Evolutionary conservation across 2,113 vertebrate genomes (phyloP).

Genomic region (Taxidea taxus): DNA sequence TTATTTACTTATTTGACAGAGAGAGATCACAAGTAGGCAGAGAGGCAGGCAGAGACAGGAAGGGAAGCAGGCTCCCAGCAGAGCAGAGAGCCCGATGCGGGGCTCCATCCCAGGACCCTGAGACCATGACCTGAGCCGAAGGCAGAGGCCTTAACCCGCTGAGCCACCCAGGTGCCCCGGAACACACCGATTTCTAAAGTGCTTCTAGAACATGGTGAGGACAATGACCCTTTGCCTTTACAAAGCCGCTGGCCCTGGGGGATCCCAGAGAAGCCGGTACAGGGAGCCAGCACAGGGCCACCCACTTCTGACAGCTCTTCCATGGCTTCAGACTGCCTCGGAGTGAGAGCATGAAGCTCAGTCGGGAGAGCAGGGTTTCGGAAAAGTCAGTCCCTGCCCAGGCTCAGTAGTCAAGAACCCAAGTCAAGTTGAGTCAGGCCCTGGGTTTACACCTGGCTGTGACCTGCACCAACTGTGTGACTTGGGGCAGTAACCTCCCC

Average conservation of each 20-base stretch:
- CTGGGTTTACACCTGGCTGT: neutral
- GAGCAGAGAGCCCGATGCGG: too few species aligned
- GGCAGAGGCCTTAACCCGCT: too few species aligned
- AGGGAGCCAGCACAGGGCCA: neutral
- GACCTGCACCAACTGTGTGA: neutral
- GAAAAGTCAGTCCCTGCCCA: neutral
- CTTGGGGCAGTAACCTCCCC: too few species aligned
- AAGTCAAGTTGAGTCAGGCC: fast-evolving
- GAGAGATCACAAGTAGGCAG: too few species aligned
- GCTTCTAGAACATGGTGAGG: neutral
- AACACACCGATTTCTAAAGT: neutral
- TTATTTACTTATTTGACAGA: too few species aligned
- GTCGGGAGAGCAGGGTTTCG: too few species aligned
- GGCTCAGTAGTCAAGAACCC: neutral
- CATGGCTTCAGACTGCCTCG: neutral
- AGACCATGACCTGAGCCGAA: too few species aligned
- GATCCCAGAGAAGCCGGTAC: neutral
- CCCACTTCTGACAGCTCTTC: too few species aligned
- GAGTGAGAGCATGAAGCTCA: neutral
- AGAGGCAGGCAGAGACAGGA: too few species aligned
- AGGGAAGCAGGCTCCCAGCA: too few species aligned
- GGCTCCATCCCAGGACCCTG: too few species aligned
- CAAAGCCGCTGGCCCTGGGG: fast-evolving
- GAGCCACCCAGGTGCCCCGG: too few species aligned
- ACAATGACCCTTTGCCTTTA: neutral